phyloP scores from a whole-genome alignment of 2,113 vertebrate species.

The Scalopus aquaticus region DNA sequence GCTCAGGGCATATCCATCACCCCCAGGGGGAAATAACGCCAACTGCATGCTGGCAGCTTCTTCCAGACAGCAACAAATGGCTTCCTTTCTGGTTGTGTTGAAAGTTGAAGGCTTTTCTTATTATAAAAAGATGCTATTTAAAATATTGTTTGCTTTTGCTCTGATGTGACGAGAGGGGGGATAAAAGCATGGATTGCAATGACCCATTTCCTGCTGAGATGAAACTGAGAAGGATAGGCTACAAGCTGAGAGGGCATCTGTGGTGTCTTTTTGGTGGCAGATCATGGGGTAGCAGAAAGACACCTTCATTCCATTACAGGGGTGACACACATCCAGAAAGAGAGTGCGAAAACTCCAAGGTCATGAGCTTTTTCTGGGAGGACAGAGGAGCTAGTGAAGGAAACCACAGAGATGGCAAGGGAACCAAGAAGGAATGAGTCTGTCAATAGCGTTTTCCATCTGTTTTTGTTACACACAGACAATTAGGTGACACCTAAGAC shows the following conservation, averaged over 20 bases:
- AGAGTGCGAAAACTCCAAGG: conserved; percentile 44
- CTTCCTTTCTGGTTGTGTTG: conserved; percentile 60
- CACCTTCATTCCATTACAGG: conserved; percentile 43
- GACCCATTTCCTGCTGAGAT: conserved; percentile 63
- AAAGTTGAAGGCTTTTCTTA: conserved; percentile 52
- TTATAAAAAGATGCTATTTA: conserved; percentile 61
- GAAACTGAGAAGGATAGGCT: neutral
- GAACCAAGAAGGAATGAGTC: conserved; percentile 19
- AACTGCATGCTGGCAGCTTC: conserved; percentile 33
- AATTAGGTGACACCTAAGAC: neutral
- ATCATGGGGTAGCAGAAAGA: conserved; percentile 46
- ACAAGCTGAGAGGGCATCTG: conserved; percentile 69
- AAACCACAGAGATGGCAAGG: conserved; percentile 51
- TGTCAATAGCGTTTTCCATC: conserved; percentile 54
- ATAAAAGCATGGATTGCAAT: neutral
- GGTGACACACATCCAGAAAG: neutral
- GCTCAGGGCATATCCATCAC: neutral
- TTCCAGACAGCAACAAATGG: conserved; percentile 18
- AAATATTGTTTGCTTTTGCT: conserved; percentile 57
- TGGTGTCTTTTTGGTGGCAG: neutral
- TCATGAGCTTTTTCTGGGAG: conserved; percentile 29
- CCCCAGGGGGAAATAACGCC: neutral
- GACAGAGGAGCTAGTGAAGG: conserved; percentile 45
- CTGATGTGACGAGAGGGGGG: conserved; percentile 56
- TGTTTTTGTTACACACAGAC: conserved; percentile 24